These are phyloP conservation scores for Siderastrea radians DNA, from an alignment of 92 coral and sea anemone genomes.

Conservation along the genomic window DNA sequence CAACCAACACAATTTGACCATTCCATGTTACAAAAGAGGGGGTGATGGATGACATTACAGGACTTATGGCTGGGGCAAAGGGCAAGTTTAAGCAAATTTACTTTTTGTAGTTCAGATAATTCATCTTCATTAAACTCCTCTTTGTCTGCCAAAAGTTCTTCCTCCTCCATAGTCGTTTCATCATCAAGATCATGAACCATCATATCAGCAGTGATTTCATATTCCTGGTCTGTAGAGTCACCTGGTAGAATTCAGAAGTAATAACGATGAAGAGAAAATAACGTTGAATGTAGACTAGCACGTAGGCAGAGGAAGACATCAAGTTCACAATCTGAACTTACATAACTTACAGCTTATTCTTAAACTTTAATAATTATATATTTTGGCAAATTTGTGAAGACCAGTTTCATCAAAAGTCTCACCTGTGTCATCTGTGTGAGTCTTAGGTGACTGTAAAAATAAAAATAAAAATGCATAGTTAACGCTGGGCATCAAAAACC, in stretches of 20 bases:
- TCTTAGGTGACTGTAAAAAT: conserved; percentile 79
- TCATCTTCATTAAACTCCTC: conserved; percentile 90
- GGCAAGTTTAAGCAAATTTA: background rate
- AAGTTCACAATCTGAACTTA: background rate
- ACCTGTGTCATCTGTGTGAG: conserved; percentile 75
- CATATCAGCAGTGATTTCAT: conserved; percentile 92
- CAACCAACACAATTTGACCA: too few relatives aligned
- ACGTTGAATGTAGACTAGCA: background rate
- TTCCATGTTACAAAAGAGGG: too few relatives aligned
- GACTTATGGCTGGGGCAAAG: too few relatives aligned
- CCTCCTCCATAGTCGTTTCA: conserved; percentile 98
- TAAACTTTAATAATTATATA: background rate
- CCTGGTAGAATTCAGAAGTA: conserved; percentile 51
- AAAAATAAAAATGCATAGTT: conserved; percentile 18
- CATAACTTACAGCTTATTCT: background rate
- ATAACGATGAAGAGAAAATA: conserved; percentile 7
- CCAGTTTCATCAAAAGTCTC: conserved; percentile 16
- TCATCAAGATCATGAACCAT: conserved; percentile 97
- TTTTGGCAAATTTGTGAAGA: background rate
- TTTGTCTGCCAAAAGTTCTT: conserved; percentile 89
- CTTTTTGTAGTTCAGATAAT: conserved; percentile 93
- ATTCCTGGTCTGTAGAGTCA: conserved; percentile 94
- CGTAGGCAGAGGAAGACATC: background rate
- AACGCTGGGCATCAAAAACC: background rate
- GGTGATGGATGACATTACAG: too few relatives aligned